Base-by-base conservation (phyloP, 1,140 invertebrate species). In the Tribolium castaneum region DNA sequence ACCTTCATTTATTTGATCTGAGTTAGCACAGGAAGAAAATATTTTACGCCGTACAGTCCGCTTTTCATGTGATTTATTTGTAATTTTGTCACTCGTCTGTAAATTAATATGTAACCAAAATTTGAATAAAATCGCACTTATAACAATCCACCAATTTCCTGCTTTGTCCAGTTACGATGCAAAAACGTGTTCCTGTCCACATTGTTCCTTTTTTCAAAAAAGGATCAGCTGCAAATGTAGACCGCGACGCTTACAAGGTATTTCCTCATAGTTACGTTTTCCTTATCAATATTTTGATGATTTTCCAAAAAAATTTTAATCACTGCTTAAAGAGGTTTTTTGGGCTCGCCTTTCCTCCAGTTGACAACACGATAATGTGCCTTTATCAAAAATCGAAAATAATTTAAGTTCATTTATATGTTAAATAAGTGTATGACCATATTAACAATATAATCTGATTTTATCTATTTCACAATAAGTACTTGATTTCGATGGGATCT, bases 331-430 rank as follows among this genome's bases (percentile, higher is more conserved):
- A 30, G 25, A 30, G 25, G 6, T 3, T 30, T 30, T 30, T 30
- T 30, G 25, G 25, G 25, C 25, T 30, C 6, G 6, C 25, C 6
- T 30, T 30, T 30, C 39, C 39, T 45, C 7, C 39, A 9, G 39
- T 45, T 45, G 39, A 10, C 39, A 45, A 45, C 39, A 45, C 39
- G 30, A 66, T 35, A 66, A 66, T 7, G 25, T 12, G 12, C 25
- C n/a, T 66, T 66, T 66, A 66, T 66, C 59, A 66, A 22, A 59
- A 59, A 59, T 59, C 54, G 30, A 66, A 35, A 35, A 66, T 35
- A 66, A 66, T 59, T 66, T 66, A 30, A n/a, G 12, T 52, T 66
- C 25, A 34, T 66, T 35, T 66, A 13, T 66, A 66, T 66, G 25
- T 66, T 59, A 25, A 59, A 66, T 66, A 66, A n/a, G 59, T 22